Conservation (phyloP, 2,797 vertebrate genomes). For the Protonibea diacanthus region DNA sequence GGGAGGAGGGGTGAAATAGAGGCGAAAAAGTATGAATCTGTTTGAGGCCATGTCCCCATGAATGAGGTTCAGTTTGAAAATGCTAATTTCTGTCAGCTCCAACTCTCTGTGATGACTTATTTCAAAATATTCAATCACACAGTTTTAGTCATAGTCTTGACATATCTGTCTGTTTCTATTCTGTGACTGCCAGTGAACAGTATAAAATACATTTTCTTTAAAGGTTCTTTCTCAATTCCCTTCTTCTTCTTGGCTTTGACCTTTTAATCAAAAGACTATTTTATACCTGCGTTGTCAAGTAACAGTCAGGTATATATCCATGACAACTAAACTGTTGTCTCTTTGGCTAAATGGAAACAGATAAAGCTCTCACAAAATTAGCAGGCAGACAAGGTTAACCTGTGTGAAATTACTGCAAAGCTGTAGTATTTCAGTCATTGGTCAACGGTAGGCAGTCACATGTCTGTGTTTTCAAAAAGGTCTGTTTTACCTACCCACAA, state of each 20-base stretch:
- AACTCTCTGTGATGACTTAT: neutral
- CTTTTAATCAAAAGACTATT: neutral
- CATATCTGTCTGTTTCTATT: neutral
- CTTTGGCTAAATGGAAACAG: neutral
- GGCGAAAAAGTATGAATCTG: neutral
- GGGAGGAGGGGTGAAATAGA: constrained; percentile 15
- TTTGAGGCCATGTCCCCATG: neutral
- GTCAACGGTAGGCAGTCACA: neutral
- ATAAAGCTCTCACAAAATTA: neutral
- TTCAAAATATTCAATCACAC: neutral
- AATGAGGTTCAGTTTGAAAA: constrained; percentile 4
- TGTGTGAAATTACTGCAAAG: neutral
- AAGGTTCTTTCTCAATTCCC: too few species aligned
- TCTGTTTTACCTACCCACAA: neutral
- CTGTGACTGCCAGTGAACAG: neutral
- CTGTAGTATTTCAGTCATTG: neutral
- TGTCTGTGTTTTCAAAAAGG: constrained; percentile 4
- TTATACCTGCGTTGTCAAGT: too few species aligned
- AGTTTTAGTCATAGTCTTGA: neutral
- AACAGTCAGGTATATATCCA: too few species aligned
- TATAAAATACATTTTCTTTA: neutral
- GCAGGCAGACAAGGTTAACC: neutral
- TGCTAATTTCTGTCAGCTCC: neutral
- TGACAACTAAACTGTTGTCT: neutral
- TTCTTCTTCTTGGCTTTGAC: neutral